Evolutionary conservation across 2,113 vertebrate genomes (phyloP).

Genomic region (Onychorhynchus coronatus): DNA sequence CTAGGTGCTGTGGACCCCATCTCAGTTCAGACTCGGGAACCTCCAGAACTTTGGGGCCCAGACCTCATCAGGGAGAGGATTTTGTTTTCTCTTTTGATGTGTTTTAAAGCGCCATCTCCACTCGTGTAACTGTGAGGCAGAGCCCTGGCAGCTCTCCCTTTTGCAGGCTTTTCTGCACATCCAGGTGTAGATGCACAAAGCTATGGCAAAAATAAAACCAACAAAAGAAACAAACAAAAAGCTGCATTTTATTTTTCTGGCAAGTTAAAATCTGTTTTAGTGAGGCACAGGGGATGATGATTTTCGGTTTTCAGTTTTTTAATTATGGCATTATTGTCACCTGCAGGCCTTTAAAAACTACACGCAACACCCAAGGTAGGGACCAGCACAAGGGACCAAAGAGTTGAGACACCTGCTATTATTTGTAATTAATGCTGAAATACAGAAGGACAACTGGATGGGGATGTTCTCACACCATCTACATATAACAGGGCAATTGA

Average conservation of each 20-base stretch:
- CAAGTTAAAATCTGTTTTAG: not conserved
- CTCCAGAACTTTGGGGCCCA: not conserved
- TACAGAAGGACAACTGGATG: not conserved
- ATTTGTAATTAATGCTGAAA: not conserved
- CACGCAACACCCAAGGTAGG: not conserved
- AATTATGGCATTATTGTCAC: not conserved
- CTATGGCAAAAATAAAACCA: not conserved
- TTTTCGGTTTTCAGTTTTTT: not conserved
- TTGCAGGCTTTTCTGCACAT: not conserved
- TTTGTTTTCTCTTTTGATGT: not conserved
- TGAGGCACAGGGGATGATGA: not conserved
- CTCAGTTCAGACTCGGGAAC: accelerated
- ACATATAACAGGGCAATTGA: not conserved
- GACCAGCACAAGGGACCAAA: not conserved
- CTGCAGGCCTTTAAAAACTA: not conserved
- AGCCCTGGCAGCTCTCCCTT: not conserved
- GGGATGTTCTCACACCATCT: not conserved
- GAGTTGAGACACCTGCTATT: not conserved
- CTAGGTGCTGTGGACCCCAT: accelerated
- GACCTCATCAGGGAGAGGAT: not conserved
- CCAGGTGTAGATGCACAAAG: not conserved
- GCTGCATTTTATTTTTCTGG: not conserved
- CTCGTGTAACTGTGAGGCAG: accelerated
- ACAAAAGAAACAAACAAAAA: not conserved
- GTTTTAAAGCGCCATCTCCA: not conserved